Evolutionary conservation across 2,113 vertebrate genomes (phyloP).

Genomic region (Xiphophorus couchianus): DNA sequence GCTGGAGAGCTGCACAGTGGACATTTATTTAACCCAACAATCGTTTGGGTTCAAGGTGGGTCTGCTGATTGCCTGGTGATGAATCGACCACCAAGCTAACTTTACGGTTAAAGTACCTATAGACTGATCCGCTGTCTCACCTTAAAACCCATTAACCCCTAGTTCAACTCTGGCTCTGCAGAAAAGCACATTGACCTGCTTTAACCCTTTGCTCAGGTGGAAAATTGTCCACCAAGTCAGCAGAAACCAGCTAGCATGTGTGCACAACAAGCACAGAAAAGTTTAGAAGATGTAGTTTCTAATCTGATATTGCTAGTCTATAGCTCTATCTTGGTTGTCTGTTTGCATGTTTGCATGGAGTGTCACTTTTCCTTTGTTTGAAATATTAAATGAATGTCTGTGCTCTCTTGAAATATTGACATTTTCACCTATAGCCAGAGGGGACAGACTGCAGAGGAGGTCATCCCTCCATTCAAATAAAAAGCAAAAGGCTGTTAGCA

Average conservation of each 20-base stretch:
- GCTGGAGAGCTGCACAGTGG: conserved; percentile 35
- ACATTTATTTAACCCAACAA: conserved; percentile 50
- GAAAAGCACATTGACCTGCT: conserved; percentile 64
- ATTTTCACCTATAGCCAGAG: conserved; percentile 58
- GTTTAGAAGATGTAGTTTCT: conserved; percentile 3
- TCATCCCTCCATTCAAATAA: conserved; percentile 63
- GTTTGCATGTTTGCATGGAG: conserved; percentile 8
- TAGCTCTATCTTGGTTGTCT: not conserved
- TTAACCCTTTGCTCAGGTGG: conserved; percentile 44
- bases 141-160: conserved; percentile 70
- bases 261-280: not conserved
- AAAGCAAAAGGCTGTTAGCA: conserved; percentile 77
- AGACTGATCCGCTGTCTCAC: conserved; percentile 62
- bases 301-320: not conserved
- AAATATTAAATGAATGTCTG: conserved; percentile 77
- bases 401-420: conserved; percentile 77
- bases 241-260: conserved; percentile 24
- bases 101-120: conserved; percentile 43
- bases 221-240: conserved; percentile 38
- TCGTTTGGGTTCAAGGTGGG: conserved; percentile 57
- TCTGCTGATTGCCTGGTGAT: conserved; percentile 47
- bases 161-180: conserved; percentile 44
- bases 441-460: conserved; percentile 49
- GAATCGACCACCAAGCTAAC: conserved; percentile 47
- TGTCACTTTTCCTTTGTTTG: conserved; percentile 71